phyloP scores from a whole-genome alignment of 1,140 invertebrate species.

The Brachionus koreanus region DNA sequence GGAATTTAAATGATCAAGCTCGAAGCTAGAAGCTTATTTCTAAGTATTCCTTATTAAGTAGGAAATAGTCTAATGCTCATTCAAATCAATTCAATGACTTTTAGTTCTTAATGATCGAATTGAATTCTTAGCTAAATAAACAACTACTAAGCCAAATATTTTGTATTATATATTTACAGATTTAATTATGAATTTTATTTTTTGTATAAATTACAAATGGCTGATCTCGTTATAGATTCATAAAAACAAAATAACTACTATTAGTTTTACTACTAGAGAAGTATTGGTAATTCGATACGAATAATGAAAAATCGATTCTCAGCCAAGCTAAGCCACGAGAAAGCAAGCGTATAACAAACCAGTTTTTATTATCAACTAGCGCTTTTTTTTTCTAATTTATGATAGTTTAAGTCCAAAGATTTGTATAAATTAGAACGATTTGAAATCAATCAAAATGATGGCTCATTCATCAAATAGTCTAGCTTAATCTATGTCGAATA shows the following conservation, averaged over 20 bases:
- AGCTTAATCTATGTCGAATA: background rate
- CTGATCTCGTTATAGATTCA: background rate
- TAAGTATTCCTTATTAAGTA: background rate
- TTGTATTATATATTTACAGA: constrained; percentile 20
- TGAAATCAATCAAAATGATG: background rate
- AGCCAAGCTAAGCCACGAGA: background rate
- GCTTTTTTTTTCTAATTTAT: background rate
- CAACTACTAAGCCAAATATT: constrained; percentile 11
- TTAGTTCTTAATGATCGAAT: constrained; percentile 1
- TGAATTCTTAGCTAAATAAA: background rate
- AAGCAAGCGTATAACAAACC: background rate
- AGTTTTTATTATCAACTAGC: background rate
- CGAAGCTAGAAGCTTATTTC: background rate
- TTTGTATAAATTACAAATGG: constrained; percentile 33
- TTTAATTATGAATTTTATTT: constrained; percentile 7
- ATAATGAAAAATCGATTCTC: background rate
- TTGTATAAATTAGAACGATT: constrained; percentile 5
- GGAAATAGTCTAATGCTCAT: background rate
- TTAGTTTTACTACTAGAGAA: background rate
- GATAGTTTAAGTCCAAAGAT: background rate
- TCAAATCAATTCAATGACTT: background rate
- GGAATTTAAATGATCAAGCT: background rate
- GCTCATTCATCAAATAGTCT: background rate
- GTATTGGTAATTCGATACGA: background rate
- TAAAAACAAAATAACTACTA: background rate